These are phyloP conservation scores for Struthio camelus DNA, from an alignment of 2,113 vertebrate species.

Conservation along the genomic window DNA sequence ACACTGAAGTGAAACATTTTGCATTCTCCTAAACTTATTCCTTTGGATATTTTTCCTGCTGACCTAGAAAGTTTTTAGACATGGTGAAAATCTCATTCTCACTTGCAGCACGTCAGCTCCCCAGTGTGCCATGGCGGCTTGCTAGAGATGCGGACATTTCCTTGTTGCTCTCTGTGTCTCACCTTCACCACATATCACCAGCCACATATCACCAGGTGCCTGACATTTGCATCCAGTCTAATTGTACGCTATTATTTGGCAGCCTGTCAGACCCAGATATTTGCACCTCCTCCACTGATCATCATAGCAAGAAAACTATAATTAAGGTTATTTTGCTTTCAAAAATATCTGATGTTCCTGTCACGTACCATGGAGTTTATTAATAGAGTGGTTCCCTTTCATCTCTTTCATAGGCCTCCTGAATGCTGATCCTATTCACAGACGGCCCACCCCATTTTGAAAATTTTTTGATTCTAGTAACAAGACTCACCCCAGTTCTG, in stretches of 20 bases:
- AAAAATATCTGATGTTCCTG: not conserved
- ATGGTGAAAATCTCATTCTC: not conserved
- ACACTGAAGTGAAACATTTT: not conserved
- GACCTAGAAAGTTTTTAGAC: not conserved
- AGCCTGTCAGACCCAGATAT: not conserved
- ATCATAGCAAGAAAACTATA: not conserved
- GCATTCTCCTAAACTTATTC: not conserved
- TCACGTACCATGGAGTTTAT: not conserved
- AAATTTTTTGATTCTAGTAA: not conserved
- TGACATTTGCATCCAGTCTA: not conserved
- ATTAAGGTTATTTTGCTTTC: not conserved
- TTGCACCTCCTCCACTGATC: not conserved
- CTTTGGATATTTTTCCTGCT: not conserved
- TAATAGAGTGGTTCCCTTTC: not conserved
- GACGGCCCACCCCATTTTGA: not conserved
- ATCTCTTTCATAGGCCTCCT: not conserved
- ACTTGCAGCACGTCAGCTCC: not conserved
- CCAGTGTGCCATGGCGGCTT: rapidly evolving
- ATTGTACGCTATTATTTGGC: not conserved
- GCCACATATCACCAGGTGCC: not conserved
- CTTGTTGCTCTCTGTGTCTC: not conserved
- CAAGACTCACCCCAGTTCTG: not conserved
- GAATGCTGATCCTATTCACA: not conserved
- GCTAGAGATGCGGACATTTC: not conserved
- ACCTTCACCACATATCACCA: not conserved